Evolutionary conservation across 1,140 invertebrate species (phyloP), one percentile per base, ranked within the genome.

Genomic region (Hypsibius dujardini): DNA sequence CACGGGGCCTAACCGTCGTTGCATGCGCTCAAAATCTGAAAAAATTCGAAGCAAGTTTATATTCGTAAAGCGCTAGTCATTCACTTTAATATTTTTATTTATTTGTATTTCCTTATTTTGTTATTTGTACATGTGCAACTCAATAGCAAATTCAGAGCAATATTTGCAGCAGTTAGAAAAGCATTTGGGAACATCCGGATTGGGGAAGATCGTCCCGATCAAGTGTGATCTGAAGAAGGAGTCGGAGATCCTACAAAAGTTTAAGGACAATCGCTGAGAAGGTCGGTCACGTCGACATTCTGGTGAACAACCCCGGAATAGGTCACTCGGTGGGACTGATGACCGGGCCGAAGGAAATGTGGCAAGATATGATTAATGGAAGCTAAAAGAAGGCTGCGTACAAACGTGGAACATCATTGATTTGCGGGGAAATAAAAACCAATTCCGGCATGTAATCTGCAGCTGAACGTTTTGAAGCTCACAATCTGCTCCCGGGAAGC

Each of bases 401-500:
- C 28, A 28, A 28, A 28, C 28, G 28, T 28, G 28, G 28, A 28
- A 28, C 28, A 28, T 28, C 28, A 28, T 28, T 28, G 28, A 28
- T 28, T 28, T 28, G 28, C 28, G 28, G 28, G 28, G 28, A 28
- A 28, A 28, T 28, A 28, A 28, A 28, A 28, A 28, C 28, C 28
- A 28, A 28, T 28, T 28, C 28, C 28, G 28, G 28, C 28, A 28
- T 28, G 28, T 28, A 28, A 28, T 28, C 28, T 28, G n/a, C 50
- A 56, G 50, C 7, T 86, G 0, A 90, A 90, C 76, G 81, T 88
- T 0, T 77, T 87, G 60, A 87, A 81, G 0, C 76, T 88, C 0
- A 81, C 83, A n/a, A 81, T 85, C 72, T 87, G 87, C 71, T 84
- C 86, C 0, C 81, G 84, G 50, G 84, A 86, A 74, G 83, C 84